A percentile compares a stretch with the other conserved stretches of the same genome.
These are phyloP conservation scores for Crambe crambe DNA, from an alignment of 37 sponge, comb jelly and placozoan genomes.

Conservation along the genomic window DNA sequence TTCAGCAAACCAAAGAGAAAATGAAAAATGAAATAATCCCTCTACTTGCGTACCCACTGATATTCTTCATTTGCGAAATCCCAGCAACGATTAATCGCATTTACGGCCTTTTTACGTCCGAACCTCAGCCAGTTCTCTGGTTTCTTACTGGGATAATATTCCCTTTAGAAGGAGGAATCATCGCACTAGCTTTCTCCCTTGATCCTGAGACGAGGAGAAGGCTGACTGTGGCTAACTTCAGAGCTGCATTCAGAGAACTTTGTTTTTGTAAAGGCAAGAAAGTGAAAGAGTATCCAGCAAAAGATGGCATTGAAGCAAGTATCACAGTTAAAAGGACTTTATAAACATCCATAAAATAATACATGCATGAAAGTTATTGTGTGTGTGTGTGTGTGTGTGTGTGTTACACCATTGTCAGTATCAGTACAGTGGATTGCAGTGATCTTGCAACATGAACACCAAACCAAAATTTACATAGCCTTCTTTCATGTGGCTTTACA, in stretches of 20 bases:
- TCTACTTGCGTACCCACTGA: constrained; percentile 35
- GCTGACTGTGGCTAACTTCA: not conserved
- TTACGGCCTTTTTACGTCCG: not conserved
- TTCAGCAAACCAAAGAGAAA: not conserved
- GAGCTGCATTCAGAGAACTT: constrained; percentile 12
- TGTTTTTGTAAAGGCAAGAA: not conserved
- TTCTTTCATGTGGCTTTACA: too few relatives aligned
- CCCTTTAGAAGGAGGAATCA: constrained; percentile 37
- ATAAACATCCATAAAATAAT: too few relatives aligned
- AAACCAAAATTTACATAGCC: too few relatives aligned
- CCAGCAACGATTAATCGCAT: constrained; percentile 44
- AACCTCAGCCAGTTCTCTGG: constrained; percentile 41
- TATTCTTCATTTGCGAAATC: constrained; percentile 26
- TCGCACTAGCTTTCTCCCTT: constrained; percentile 24
- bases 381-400: too few relatives aligned
- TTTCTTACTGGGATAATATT: constrained; percentile 27
- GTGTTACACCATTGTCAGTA: too few relatives aligned
- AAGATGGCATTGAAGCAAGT: too few relatives aligned
- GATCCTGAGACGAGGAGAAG: constrained; percentile 24
- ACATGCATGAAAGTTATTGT: too few relatives aligned
- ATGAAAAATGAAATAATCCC: constrained; percentile 14
- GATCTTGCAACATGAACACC: too few relatives aligned
- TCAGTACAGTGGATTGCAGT: too few relatives aligned
- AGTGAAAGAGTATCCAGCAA: constrained; percentile 14
- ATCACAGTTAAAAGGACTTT: too few relatives aligned